phyloP scores from a whole-genome alignment of 2,797 vertebrate species.

The Catamblyrhynchus diadema region DNA sequence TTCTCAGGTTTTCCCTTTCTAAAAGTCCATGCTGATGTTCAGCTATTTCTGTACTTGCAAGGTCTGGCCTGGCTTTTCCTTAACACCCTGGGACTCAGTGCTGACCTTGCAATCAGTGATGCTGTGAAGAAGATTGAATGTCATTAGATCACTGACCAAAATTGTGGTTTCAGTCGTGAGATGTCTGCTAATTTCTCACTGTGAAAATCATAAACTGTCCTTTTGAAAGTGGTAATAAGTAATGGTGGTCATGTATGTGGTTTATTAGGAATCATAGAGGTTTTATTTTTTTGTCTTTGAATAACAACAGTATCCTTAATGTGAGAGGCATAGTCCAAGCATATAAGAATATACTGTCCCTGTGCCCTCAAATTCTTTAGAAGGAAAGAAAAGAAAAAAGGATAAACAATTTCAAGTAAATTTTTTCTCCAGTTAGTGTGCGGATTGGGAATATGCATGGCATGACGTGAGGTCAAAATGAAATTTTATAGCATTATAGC shows the following conservation, averaged over 20 bases:
- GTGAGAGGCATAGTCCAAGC: background rate
- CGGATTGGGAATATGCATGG: background rate
- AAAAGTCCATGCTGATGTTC: background rate
- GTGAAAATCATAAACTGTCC: background rate
- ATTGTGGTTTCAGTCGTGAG: background rate
- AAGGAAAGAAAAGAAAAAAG: background rate
- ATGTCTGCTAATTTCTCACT: background rate
- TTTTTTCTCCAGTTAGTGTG: background rate
- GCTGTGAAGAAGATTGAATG: background rate
- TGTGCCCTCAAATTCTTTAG: background rate
- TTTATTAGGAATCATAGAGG: background rate
- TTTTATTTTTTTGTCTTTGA: background rate
- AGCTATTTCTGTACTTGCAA: background rate
- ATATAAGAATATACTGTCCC: background rate
- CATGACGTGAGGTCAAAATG: background rate
- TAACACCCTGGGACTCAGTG: background rate
- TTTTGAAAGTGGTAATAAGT: background rate
- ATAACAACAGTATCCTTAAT: background rate
- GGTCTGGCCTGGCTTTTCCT: background rate
- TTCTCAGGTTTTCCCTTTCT: background rate
- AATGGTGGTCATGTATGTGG: background rate
- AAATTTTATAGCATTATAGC: background rate
- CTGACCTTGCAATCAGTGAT: background rate
- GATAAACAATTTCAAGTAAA: background rate
- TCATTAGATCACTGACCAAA: background rate